Base-by-base conservation (phyloP, 2,888 invertebrate species). In the Mythimna lalbum region DNA sequence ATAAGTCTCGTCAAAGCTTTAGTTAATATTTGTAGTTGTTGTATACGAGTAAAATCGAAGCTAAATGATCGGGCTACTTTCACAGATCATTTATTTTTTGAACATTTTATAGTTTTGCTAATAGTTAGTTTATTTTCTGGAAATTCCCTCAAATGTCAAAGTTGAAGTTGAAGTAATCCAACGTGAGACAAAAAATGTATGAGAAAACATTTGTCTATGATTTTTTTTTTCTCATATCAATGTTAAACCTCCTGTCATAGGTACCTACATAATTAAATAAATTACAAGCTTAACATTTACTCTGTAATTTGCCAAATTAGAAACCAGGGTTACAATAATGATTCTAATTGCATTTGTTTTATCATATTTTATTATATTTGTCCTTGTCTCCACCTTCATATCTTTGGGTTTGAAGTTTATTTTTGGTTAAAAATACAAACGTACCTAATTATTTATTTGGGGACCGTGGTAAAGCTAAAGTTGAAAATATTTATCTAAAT, bases 281-380 rank as follows among this genome's bases (percentile, higher is more conserved):
- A 80, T 64, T 49, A 33, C 17, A 50, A n/a, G 3, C 9, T 14
- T 19, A 27, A 27, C 19, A 23, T 2, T 4, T 61, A 43, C 39
- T n/a, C 43, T 14, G 27, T 57, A 75, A 75, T 69, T 77, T 59
- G 14, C 14, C 31, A 39, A 76, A 75, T 77, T 43, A 27, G 12
- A 55, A 65, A 36, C 7, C 39, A 27, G 36, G 57, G 36, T 65
- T 47, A 1, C n/a, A 57, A 31, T 36, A 61, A 74, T 62, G 0
- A 67, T 43, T 33, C 12, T 55, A 49, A 65, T 62, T 69, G 27
- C 21, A 69, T 49, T 65, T 55, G 19, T 59, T 63, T 60, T 17
- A 64, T 62, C 39, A n/a, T 56, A 12, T 39, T 69, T n/a, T 27
- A 80, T 52, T 56, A 66, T 10, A 0, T 52, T 9, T 43, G 76